Base-by-base conservation (phyloP, 2,888 invertebrate species). In the Stictocephala bisonia region DNA sequence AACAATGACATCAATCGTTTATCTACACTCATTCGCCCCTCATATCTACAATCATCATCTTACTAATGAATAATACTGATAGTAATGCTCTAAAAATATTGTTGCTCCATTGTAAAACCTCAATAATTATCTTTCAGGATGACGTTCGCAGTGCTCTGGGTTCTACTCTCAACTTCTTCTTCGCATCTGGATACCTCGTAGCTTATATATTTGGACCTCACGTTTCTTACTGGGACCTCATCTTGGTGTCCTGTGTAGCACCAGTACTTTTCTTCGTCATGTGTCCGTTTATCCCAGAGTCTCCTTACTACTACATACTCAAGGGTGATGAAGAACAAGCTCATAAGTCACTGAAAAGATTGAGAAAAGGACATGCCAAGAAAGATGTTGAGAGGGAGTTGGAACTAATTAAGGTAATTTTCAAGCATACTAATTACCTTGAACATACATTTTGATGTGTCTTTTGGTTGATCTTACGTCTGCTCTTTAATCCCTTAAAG, bases 91-190 rank as follows among this genome's bases (percentile, higher is more conserved):
- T 7, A 35, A 35, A 35, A 11, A 11, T 35, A 35, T 35, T 7
- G 35, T 11, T 11, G 7, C 9, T 35, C 13, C 35, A 35, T 35
- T 35, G 35, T 11, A 35, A 11, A 11, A 35, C n/a, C n/a, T n/a
- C n/a, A n/a, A n/a, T n/a, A n/a, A n/a, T 3, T 40, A 13, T 24
- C 64, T 71, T 68, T 35, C 85, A 93, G 85, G 90, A 91, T 74
- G 89, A 91, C 26, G 88, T 91, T 15, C 86, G 96, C 76, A 96
- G 96, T 0, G 90, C 92, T 0, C 85, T 96, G 0, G 95, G 95
- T 0, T 92, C 95, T 0, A 89, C 93, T 73, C 89, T 95, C 79
- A 93, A 93, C 81, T 85, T 90, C 50, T 92, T 93, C 84, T 89
- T 94, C 50, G 85, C 85, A 0, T 64, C 88, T 3, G 95, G 94